These are phyloP conservation scores for Vidua chalybeata DNA, from an alignment of 2,113 vertebrate species.

Conservation along the genomic window DNA sequence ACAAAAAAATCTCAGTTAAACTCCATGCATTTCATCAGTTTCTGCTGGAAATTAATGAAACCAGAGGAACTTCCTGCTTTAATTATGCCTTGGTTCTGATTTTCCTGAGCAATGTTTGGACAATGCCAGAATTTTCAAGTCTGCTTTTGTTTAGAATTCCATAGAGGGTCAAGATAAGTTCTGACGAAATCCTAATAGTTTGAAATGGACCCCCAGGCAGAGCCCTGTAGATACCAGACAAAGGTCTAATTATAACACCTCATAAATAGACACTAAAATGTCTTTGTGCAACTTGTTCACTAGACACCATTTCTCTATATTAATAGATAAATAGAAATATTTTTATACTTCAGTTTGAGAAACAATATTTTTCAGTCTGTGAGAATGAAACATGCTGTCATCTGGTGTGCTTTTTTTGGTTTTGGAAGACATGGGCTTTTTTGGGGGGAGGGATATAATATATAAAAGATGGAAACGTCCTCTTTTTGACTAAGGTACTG, in stretches of 20 bases:
- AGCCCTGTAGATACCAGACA: constrained; percentile 39
- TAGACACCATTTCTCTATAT: constrained; percentile 36
- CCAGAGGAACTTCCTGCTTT: background rate
- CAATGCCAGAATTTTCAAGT: constrained; percentile 6
- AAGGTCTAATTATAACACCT: constrained; percentile 65
- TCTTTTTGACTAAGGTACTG: constrained; percentile 63
- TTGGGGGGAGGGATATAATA: background rate
- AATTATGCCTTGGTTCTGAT: background rate
- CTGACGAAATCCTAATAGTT: constrained; percentile 6
- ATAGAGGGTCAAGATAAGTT: background rate
- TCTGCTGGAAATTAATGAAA: constrained; percentile 22
- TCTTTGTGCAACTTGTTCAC: constrained; percentile 50
- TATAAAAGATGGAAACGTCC: constrained; percentile 60
- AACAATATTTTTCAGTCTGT: background rate
- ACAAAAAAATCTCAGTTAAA: constrained; percentile 13
- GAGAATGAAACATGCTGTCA: background rate
- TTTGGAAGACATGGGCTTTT: background rate
- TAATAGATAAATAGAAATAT: background rate
- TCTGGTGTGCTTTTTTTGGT: background rate
- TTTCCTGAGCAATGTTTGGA: constrained; percentile 7
- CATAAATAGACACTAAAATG: constrained; percentile 61
- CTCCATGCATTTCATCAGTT: background rate
- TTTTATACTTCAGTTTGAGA: background rate
- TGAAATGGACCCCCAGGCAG: constrained; percentile 17
- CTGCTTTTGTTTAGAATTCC: background rate